phyloP scores from a whole-genome alignment of 2,113 vertebrate genomes.

The Tragulus kanchil region DNA sequence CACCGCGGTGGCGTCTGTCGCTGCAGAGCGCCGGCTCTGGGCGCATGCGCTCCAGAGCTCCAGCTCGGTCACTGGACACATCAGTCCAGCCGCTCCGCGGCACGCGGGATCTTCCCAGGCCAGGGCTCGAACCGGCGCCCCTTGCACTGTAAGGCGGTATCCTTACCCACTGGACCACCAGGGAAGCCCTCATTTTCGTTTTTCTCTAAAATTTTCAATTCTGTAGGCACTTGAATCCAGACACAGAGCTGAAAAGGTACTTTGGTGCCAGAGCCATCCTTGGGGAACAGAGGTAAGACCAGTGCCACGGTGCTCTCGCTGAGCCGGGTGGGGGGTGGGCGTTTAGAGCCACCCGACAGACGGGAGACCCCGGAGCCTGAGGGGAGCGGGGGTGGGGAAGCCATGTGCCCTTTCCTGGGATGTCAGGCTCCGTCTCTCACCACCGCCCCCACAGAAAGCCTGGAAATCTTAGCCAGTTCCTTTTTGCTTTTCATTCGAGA shows the following conservation, averaged over 20 bases:
- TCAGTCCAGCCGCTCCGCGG: too few relatives aligned
- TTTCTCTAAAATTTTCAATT: constrained; percentile 26
- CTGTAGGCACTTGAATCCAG: constrained; percentile 96
- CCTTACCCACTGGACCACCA: too few relatives aligned
- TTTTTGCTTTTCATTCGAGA: background rate
- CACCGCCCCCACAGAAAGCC: background rate
- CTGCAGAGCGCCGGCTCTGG: too few relatives aligned
- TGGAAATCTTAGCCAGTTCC: background rate
- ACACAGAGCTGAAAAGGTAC: constrained; percentile 97
- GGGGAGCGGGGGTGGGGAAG: background rate
- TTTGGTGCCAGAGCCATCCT: constrained; percentile 97
- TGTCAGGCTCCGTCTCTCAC: background rate
- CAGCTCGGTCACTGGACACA: too few relatives aligned
- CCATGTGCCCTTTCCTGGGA: too few relatives aligned
- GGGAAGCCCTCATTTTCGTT: background rate
- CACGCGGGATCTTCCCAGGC: too few relatives aligned
- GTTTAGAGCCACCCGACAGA: background rate
- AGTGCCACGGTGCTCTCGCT: accelerated
- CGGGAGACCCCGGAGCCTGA: background rate
- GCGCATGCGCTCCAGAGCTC: too few relatives aligned
- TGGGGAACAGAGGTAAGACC: constrained; percentile 95
- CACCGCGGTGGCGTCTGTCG: too few relatives aligned
- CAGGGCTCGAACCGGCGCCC: too few relatives aligned
- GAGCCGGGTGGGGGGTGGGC: background rate
- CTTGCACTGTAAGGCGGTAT: too few relatives aligned